Conservation (phyloP, 2,113 vertebrate genomes). For the Athene cunicularia region DNA sequence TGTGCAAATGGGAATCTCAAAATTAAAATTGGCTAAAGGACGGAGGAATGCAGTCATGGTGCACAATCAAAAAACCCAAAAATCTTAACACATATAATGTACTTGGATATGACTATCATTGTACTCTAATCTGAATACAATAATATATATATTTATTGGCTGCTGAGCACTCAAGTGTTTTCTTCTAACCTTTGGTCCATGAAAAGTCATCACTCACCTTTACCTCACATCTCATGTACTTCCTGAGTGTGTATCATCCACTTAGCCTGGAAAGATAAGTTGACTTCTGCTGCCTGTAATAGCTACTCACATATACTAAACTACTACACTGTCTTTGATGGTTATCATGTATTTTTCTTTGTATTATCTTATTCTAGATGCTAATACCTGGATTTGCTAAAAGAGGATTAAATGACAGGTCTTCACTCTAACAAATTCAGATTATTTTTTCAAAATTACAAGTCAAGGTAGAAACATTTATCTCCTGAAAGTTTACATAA, state of each 20-base stretch:
- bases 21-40: not conserved
- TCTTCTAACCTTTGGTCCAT: not conserved
- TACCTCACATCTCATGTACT: not conserved
- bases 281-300: not conserved
- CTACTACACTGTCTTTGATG: not conserved
- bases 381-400: not conserved
- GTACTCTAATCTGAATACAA: not conserved
- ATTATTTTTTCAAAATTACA: not conserved
- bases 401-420: not conserved
- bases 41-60: not conserved
- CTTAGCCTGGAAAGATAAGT: not conserved
- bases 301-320: not conserved
- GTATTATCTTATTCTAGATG: not conserved
- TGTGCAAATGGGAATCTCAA: not conserved
- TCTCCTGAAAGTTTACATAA: not conserved
- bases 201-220: not conserved
- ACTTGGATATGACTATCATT: not conserved
- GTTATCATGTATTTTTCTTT: not conserved
- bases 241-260: not conserved
- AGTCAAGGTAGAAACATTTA: too few relatives aligned
- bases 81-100: not conserved
- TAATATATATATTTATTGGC: not conserved
- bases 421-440: not conserved
- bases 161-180: not conserved
- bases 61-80: fast-evolving